phyloP scores from a whole-genome alignment of 2,113 vertebrate genomes.

The Copsychus sechellarum region DNA sequence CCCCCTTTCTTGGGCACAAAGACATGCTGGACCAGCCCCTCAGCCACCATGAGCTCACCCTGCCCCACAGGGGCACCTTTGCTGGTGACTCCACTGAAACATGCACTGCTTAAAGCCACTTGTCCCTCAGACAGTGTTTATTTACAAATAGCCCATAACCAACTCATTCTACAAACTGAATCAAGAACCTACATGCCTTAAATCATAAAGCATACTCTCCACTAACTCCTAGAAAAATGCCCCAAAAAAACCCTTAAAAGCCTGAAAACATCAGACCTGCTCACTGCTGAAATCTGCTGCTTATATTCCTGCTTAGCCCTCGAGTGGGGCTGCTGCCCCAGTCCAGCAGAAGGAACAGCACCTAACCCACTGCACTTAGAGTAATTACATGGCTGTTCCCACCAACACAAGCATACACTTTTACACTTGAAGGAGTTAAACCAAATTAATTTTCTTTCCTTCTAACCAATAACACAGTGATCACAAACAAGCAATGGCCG shows the following conservation, averaged over 20 bases:
- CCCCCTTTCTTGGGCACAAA: not conserved
- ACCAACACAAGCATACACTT: not conserved
- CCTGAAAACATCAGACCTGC: not conserved
- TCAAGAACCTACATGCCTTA: not conserved
- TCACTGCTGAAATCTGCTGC: not conserved
- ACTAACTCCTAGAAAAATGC: not conserved
- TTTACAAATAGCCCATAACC: not conserved
- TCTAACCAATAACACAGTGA: not conserved
- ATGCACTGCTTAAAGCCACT: not conserved
- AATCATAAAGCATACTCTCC: not conserved
- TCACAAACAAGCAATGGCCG: not conserved
- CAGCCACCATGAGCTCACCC: not conserved
- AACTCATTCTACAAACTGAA: not conserved
- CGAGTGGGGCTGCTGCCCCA: not conserved
- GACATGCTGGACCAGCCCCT: not conserved
- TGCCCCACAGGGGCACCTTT: not conserved
- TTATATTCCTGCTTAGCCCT: not conserved
- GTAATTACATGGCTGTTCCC: not conserved
- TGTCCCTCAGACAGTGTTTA: not conserved
- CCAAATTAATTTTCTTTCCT: not conserved
- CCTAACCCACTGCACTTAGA: not conserved
- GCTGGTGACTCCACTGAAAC: not conserved
- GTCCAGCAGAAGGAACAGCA: not conserved
- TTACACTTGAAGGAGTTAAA: not conserved
- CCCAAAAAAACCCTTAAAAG: not conserved